A percentile compares a stretch with the other conserved stretches of the same genome.
phyloP scores from a whole-genome alignment of 2,797 vertebrate genomes.

The Alcedo atthis region DNA sequence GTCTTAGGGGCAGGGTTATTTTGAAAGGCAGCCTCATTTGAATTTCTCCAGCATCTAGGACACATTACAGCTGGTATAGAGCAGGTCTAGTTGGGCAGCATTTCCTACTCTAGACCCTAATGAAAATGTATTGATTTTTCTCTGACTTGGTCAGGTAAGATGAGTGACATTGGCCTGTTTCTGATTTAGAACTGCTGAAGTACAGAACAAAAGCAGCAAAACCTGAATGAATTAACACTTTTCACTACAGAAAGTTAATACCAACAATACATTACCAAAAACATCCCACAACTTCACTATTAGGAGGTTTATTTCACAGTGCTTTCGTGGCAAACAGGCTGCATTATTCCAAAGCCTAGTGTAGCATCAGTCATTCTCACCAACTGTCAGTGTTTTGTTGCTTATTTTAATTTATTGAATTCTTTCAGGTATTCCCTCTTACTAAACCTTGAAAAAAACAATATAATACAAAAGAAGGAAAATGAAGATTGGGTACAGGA shows the following conservation, averaged over 20 bases:
- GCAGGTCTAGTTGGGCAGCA: neutral
- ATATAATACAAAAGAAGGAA: neutral
- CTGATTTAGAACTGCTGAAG: neutral
- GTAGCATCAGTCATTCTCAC: neutral
- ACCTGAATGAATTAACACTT: neutral
- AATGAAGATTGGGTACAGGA: neutral
- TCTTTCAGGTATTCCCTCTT: neutral
- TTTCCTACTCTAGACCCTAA: neutral
- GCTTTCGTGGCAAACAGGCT: neutral
- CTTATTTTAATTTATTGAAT: neutral
- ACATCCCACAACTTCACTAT: neutral
- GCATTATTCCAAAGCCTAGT: neutral
- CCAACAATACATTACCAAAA: neutral
- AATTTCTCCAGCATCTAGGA: neutral
- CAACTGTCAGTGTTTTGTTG: neutral
- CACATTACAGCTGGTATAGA: neutral
- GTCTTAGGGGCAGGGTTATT: neutral
- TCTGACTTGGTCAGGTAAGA: neutral
- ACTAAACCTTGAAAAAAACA: neutral
- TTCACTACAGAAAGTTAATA: neutral
- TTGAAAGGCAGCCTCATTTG: neutral
- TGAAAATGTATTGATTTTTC: neutral
- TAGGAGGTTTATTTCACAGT: neutral
- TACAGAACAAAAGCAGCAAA: constrained; percentile 7
- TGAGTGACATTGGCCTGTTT: neutral